Percentiles rank a stretch among this genome's conserved stretches.
These are phyloP conservation scores for Cephus nigrinus DNA, from an alignment of 2,888 invertebrate species.

Conservation along the genomic window DNA sequence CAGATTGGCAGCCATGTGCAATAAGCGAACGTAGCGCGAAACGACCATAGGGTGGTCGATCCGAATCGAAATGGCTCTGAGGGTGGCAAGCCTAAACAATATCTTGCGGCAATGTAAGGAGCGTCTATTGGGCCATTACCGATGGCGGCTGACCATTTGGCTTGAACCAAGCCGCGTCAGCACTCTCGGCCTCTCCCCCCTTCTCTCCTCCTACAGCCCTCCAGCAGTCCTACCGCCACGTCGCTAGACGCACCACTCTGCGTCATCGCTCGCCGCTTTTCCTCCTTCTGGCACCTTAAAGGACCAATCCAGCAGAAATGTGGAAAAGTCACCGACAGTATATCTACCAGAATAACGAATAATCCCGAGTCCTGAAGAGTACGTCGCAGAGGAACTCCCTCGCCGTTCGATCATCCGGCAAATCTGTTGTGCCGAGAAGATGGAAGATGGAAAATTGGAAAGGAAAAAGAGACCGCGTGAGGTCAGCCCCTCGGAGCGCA, in stretches of 20 bases:
- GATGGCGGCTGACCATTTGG: constrained; percentile 62
- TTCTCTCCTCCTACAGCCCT: constrained; percentile 32
- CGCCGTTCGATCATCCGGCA: no score
- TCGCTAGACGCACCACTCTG: no score
- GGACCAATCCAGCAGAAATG: no score
- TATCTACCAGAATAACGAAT: no score
- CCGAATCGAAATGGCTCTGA: constrained; percentile 31
- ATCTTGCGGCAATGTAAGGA: constrained; percentile 65
- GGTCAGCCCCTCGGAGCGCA: no score
- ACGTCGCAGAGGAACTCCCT: no score
- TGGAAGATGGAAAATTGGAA: constrained; percentile 10
- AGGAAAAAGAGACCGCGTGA: constrained; percentile 7
- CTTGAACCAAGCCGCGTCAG: constrained; percentile 64
- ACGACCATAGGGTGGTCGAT: constrained; percentile 21
- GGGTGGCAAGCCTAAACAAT: constrained; percentile 61
- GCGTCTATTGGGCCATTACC: constrained; percentile 66
- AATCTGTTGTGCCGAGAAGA: neutral
- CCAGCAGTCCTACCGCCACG: no score
- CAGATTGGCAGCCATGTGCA: neutral
- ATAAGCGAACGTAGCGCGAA: constrained; percentile 27
- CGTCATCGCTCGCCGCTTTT: no score
- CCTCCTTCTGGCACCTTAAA: no score
- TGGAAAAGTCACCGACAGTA: no score
- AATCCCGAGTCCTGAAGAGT: no score
- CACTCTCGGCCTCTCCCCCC: constrained; percentile 45